Evolutionary conservation across 2,113 vertebrate genomes (phyloP), one percentile per base, ranked within the genome.

Genomic region (Coregonus clupeaformis): DNA sequence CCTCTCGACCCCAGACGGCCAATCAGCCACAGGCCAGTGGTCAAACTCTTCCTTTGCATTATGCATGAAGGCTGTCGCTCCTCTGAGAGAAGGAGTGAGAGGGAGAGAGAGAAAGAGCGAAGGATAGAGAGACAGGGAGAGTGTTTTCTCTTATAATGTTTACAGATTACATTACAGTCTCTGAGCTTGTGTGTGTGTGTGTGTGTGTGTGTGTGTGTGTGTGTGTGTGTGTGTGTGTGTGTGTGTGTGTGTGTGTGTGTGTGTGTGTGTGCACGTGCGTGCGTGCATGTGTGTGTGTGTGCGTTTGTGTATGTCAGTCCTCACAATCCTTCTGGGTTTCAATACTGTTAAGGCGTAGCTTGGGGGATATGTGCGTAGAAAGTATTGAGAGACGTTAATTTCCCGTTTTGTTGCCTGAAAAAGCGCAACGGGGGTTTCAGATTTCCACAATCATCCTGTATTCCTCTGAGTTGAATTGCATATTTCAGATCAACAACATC

Each of bases 11-110:
- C 82, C 67, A 83, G 86, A 83, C 76, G 71, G 52, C 79, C 85
- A 86, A 86, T 90, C 87, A 85, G 89, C 82, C 86, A 84, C 86
- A 84, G 85, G 89, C 89, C 89, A 91, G 82, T 82, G 84, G 89
- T 91, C 89, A 91, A 89, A 88, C 85, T 90, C 78, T 82, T 68
- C 16, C 32, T 62, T 81, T 91, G 84, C 82, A 90, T 90, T 70
- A 90, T 90, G 78, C 82, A 92, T 92, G 87, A 89, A 67, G 74
- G 78, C 73, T 25, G 32, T 16, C 29, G 60, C 65, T 86, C 85
- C 87, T 84, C 42, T 36, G 71, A 77, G 36, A 42, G 9, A 42
- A 42, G 9, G 36, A 42, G 36, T 11, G 36, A 42, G 36, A 9
- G 36, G 36, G 36, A 77, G 6, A 5, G 57, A 75, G 68, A 25